These are phyloP conservation scores for Athene noctua DNA, from an alignment of 2,113 vertebrate species.

Conservation along the genomic window DNA sequence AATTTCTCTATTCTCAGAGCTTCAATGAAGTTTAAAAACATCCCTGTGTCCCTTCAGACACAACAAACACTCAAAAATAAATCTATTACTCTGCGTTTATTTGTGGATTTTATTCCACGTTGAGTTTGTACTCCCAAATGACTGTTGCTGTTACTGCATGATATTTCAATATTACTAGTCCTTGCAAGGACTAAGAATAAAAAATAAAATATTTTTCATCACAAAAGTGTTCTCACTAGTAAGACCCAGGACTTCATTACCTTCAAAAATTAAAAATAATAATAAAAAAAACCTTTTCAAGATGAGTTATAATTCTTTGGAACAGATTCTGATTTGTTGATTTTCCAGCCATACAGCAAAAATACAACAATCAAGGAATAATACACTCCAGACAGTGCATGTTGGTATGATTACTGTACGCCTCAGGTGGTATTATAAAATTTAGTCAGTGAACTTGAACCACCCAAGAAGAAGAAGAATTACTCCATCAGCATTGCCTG, in stretches of 20 bases:
- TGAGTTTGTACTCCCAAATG: not conserved
- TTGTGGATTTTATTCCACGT: not conserved
- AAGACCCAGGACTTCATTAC: not conserved
- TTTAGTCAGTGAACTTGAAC: not conserved
- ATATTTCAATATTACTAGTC: not conserved
- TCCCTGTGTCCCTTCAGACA: not conserved
- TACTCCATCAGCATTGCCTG: not conserved
- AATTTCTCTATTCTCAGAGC: not conserved
- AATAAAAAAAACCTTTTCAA: not conserved
- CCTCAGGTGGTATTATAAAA: not conserved
- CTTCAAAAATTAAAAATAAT: not conserved
- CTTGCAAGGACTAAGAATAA: not conserved
- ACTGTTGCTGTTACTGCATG: not conserved
- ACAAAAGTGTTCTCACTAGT: not conserved
- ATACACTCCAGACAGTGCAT: not conserved
- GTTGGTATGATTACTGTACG: not conserved
- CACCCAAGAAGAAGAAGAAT: constrained; percentile 17
- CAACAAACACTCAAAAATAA: not conserved
- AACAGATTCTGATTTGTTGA: not conserved
- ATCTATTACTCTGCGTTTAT: not conserved
- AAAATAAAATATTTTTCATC: not conserved
- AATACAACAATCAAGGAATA: constrained; percentile 2
- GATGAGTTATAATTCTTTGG: not conserved
- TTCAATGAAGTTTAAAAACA: not conserved
- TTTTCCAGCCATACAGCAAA: not conserved